These are phyloP conservation scores for Tanaodytes sp. DNA, from an alignment of 2,888 invertebrate genomes.

Conservation along the genomic window DNA sequence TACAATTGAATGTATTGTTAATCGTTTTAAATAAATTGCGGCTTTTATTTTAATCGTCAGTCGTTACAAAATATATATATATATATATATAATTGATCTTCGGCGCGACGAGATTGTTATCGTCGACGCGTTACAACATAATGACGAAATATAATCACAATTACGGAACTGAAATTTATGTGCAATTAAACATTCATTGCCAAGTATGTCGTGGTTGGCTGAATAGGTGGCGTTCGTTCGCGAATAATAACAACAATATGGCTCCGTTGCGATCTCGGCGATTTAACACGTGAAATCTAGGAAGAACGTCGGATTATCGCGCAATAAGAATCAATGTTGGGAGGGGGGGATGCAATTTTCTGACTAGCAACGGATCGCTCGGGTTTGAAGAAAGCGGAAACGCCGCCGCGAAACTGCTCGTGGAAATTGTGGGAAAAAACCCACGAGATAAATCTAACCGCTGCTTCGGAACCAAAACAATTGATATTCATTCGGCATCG, in stretches of 20 bases:
- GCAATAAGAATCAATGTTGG: slow-evolving; percentile 4
- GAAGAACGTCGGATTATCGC: slow-evolving; percentile 13
- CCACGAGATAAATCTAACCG: slow-evolving; percentile 1
- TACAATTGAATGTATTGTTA: too few relatives aligned
- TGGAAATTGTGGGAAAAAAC: slow-evolving; percentile 23
- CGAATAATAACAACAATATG: slow-evolving; percentile 11
- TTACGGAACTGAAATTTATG: slow-evolving; percentile 17
- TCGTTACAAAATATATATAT: too few relatives aligned
- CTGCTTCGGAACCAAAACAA: not conserved
- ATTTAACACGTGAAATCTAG: slow-evolving; percentile 1
- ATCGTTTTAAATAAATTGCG: too few relatives aligned
- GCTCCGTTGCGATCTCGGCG: not conserved
- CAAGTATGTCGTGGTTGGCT: slow-evolving; percentile 26
- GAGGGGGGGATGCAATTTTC: slow-evolving; percentile 11
- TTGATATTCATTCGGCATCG: not conserved
- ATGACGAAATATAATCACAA: slow-evolving; percentile 19
- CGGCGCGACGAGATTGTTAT: too few relatives aligned
- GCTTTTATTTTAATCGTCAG: too few relatives aligned
- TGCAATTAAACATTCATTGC: slow-evolving; percentile 39
- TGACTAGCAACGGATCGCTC: slow-evolving; percentile 2
- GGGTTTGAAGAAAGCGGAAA: slow-evolving; percentile 29
- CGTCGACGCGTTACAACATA: slow-evolving; percentile 9
- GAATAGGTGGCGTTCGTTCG: slow-evolving; percentile 22
- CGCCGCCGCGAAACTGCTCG: not conserved
- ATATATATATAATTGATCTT: too few relatives aligned